Percentiles rank a stretch among this genome's conserved stretches.
phyloP scores from a whole-genome alignment of 2,888 invertebrate species.

The Mythimna albipuncta region DNA sequence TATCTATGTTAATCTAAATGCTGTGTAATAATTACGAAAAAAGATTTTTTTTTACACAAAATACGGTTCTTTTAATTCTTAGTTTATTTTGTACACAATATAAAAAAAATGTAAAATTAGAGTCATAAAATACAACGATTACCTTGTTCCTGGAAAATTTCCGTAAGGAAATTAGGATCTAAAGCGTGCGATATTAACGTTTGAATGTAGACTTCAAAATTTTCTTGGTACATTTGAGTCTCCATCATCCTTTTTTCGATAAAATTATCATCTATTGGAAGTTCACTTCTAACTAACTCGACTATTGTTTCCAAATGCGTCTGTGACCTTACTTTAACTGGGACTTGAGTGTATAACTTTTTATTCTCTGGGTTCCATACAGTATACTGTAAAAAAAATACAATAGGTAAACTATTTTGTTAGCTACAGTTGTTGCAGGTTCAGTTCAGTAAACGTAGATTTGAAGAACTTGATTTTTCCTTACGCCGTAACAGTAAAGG shows the following conservation, averaged over 20 bases:
- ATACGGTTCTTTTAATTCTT: not conserved
- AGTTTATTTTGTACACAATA: not conserved
- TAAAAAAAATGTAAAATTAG: not conserved
- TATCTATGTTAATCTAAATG: not conserved
- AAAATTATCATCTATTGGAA: constrained; percentile 93
- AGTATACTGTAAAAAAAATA: constrained; percentile 91
- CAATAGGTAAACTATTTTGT: not conserved
- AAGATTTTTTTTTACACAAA: not conserved
- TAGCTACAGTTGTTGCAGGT: not conserved
- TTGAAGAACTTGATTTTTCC: not conserved
- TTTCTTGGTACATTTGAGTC: constrained; percentile 95
- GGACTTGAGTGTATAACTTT: constrained; percentile 94
- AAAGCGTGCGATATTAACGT: constrained; percentile 97
- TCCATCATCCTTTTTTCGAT: constrained; percentile 94
- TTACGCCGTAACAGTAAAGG: not conserved
- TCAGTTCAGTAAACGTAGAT: not conserved
- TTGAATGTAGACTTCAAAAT: constrained; percentile 97
- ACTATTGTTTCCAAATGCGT: constrained; percentile 95
- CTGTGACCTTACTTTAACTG: constrained; percentile 94
- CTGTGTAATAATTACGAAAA: too few species aligned
- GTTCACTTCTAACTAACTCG: constrained; percentile 94
- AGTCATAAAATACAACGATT: constrained; percentile 54
- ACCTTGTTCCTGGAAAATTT: constrained; percentile 98
- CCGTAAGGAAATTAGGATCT: constrained; percentile 96
- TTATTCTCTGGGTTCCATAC: constrained; percentile 96